Percentiles rank a stretch among this genome's conserved stretches.
Conservation (phyloP, 1,140 invertebrate species). For the Trachelipus rathkii region DNA sequence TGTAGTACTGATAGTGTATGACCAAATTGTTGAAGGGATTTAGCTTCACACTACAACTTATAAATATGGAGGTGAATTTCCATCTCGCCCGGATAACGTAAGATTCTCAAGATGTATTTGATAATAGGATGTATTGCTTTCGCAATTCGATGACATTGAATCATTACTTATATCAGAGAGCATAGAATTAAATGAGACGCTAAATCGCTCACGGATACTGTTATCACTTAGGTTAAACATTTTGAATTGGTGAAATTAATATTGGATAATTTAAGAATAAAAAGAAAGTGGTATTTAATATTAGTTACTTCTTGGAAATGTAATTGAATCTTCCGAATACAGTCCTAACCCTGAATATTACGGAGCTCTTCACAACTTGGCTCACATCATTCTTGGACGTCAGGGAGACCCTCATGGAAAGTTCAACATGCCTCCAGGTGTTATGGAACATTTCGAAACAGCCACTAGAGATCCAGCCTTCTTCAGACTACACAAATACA, state of each 20-base stretch:
- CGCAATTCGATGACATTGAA: constrained; percentile 51
- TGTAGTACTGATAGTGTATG: constrained; percentile 52
- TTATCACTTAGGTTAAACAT: constrained; percentile 53
- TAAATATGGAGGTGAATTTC: constrained; percentile 57
- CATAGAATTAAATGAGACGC: constrained; percentile 61
- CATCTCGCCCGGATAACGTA: constrained; percentile 56
- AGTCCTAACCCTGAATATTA: constrained; percentile 42
- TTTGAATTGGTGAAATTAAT: constrained; percentile 29
- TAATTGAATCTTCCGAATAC: constrained; percentile 43
- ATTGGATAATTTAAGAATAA: too few relatives aligned
- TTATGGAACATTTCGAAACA: constrained; percentile 23
- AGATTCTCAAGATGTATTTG: constrained; percentile 53
- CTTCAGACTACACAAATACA: constrained; percentile 47
- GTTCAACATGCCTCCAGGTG: constrained; percentile 43
- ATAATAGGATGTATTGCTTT: constrained; percentile 49
- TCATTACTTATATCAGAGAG: constrained; percentile 57
- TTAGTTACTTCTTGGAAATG: constrained; percentile 46
- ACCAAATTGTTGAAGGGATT: constrained; percentile 58
- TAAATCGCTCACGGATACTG: constrained; percentile 62
- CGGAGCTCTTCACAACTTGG: constrained; percentile 46
- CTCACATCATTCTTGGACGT: constrained; percentile 44
- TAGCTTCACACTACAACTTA: constrained; percentile 54
- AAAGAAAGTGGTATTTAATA: constrained; percentile 44
- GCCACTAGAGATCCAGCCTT: constrained; percentile 48
- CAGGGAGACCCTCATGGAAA: constrained; percentile 45